A percentile compares a stretch with the other conserved stretches of the same genome.
Conservation (phyloP, 2,113 vertebrate genomes). For the Paramormyrops kingsleyae region DNA sequence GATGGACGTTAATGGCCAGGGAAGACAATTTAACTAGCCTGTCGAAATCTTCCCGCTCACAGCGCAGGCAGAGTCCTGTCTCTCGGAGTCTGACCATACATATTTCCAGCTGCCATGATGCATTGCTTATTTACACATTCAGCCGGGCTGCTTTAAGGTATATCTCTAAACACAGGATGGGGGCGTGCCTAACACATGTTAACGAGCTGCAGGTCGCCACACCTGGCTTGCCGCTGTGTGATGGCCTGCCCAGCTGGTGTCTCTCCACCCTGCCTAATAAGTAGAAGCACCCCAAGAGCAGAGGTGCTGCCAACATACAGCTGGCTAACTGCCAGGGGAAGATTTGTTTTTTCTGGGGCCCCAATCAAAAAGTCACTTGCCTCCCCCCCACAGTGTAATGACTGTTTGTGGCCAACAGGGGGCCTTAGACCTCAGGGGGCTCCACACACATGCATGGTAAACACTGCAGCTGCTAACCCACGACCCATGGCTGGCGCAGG, state of each 20-base stretch:
- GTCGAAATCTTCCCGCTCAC: not conserved
- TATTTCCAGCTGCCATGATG: not conserved
- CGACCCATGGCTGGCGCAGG: not conserved
- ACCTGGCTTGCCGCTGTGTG: not conserved
- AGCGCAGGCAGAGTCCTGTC: not conserved
- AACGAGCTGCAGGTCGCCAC: not conserved
- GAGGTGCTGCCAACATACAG: not conserved
- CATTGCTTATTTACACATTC: not conserved
- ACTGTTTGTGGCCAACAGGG: not conserved
- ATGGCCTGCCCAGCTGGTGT: not conserved
- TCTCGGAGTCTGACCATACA: not conserved
- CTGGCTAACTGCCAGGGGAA: not conserved
- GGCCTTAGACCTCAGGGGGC: not conserved
- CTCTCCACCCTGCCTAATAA: not conserved
- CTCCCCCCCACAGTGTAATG: not conserved
- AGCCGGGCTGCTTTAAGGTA: not conserved
- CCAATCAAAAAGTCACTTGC: not conserved
- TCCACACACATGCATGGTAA: not conserved
- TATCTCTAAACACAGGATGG: not conserved
- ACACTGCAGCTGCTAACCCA: not conserved
- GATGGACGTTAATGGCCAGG: not conserved
- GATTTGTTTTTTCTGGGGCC: not conserved
- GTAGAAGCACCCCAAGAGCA: not conserved
- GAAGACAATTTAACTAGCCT: not conserved
- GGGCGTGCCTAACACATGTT: not conserved